These are phyloP conservation scores for Takifugu bimaculatus DNA, from an alignment of 2,113 vertebrate species.

Conservation along the genomic window DNA sequence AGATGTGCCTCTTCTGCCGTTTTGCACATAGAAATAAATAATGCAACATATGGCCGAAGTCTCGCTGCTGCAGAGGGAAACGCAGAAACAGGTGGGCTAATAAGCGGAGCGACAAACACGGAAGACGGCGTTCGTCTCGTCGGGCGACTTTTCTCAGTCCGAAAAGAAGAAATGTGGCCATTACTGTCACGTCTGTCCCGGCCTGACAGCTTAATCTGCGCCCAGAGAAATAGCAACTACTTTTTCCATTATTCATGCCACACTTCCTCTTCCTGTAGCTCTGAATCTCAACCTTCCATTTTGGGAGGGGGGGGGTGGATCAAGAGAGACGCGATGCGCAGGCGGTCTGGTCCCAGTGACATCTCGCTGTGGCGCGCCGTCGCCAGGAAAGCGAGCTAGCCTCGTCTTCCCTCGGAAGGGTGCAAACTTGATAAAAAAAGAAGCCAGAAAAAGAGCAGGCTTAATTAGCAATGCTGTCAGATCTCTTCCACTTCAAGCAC, in stretches of 20 bases:
- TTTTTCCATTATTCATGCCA: conserved; percentile 35
- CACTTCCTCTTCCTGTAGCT: conserved; percentile 11
- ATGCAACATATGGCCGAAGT: conserved; percentile 12
- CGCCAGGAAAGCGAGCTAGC: no score
- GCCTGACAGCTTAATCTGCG: conserved; percentile 32
- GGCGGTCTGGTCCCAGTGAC: no score
- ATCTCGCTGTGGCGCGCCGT: no score
- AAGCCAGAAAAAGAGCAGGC: neutral
- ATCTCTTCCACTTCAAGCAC: conserved; percentile 1
- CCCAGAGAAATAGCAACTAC: conserved; percentile 15
- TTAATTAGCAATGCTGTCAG: conserved; percentile 25
- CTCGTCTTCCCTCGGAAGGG: neutral
- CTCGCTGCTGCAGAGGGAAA: no score
- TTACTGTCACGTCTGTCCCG: conserved; percentile 25
- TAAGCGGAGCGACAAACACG: no score
- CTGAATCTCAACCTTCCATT: no score
- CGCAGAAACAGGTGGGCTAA: no score
- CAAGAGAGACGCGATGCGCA: no score
- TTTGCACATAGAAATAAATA: conserved; percentile 25
- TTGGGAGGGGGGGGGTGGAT: no score
- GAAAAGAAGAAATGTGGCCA: conserved; percentile 9
- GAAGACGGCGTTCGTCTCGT: neutral
- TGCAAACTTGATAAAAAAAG: neutral
- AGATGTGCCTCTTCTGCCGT: conserved; percentile 15
- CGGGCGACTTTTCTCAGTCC: conserved; percentile 1